Conservation (phyloP, 1,140 invertebrate genomes). For the Nasonia longicornis region DNA sequence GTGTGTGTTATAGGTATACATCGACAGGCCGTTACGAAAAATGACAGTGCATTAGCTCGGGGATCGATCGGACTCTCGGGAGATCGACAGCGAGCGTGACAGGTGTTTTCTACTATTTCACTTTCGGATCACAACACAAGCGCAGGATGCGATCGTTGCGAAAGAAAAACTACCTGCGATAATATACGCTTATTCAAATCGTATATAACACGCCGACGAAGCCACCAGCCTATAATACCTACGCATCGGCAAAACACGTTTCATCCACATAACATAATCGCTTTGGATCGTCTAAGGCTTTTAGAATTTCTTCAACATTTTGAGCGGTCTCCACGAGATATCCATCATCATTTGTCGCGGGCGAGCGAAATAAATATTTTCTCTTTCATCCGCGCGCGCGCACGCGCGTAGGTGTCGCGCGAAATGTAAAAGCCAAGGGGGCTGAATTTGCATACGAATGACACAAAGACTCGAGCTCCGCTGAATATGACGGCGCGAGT, state of each 20-base stretch:
- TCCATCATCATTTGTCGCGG: neutral
- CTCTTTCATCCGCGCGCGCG: slow-evolving; percentile 41
- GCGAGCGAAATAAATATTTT: slow-evolving; percentile 46
- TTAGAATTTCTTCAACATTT: too few species aligned
- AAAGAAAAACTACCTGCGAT: neutral
- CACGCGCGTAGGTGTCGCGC: slow-evolving; percentile 39
- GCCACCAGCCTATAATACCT: too few species aligned
- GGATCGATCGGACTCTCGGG: neutral
- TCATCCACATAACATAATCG: too few species aligned
- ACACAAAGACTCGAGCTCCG: slow-evolving; percentile 48
- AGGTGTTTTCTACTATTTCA: slow-evolving; percentile 3
- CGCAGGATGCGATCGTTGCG: neutral
- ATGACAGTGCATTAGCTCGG: neutral
- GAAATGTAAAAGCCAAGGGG: slow-evolving; percentile 40
- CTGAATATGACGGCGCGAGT: slow-evolving; percentile 19
- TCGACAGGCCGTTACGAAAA: neutral
- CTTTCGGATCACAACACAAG: neutral
- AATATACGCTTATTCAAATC: too few species aligned
- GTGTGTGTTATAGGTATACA: neutral
- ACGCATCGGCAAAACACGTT: too few species aligned
- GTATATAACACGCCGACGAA: too few species aligned
- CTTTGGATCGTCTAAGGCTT: too few species aligned
- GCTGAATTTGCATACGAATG: slow-evolving; percentile 63
- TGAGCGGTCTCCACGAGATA: too few species aligned
- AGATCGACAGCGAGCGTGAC: neutral